A percentile compares a stretch with the other conserved stretches of the same genome.
Conservation (phyloP, 37 sponge, comb jelly and placozoan genomes). For the Oopsacas minuta region DNA sequence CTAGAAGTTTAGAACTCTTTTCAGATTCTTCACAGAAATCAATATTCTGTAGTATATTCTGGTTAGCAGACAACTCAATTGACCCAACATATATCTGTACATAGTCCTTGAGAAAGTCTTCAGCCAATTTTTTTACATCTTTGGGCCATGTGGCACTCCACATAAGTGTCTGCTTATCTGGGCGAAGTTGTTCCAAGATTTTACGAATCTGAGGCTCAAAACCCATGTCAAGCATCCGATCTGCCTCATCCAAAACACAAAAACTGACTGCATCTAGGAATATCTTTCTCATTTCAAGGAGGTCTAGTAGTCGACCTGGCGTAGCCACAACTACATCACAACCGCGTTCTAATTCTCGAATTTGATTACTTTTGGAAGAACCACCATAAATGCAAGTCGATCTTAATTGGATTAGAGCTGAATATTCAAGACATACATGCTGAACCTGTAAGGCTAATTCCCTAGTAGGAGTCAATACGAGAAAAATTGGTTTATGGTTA, state of each 20-base stretch:
- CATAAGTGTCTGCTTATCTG: constrained; percentile 89
- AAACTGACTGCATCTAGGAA: background rate
- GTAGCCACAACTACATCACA: constrained; percentile 86
- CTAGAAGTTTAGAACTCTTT: constrained; percentile 28
- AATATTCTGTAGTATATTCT: constrained; percentile 87
- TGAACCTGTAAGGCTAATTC: constrained; percentile 74
- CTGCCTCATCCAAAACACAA: constrained; percentile 90
- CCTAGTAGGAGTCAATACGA: constrained; percentile 82
- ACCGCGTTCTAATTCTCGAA: constrained; percentile 68
- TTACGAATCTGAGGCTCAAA: constrained; percentile 97
- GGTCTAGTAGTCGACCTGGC: constrained; percentile 89
- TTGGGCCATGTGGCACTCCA: constrained; percentile 99
- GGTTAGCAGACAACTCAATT: constrained; percentile 79
- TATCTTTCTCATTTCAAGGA: constrained; percentile 78
- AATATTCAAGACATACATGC: constrained; percentile 15
- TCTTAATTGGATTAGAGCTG: background rate
- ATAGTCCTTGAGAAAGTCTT: constrained; percentile 78
- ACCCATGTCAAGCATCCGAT: constrained; percentile 99
- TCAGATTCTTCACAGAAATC: constrained; percentile 77
- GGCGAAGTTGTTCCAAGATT: constrained; percentile 75
- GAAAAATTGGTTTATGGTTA: constrained; percentile 77
- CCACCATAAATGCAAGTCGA: constrained; percentile 88
- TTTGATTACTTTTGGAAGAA: constrained; percentile 77
- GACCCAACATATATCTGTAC: constrained; percentile 92
- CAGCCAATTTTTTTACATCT: constrained; percentile 77